phyloP scores from a whole-genome alignment of 2,113 vertebrate species.

The Amia ocellicauda region DNA sequence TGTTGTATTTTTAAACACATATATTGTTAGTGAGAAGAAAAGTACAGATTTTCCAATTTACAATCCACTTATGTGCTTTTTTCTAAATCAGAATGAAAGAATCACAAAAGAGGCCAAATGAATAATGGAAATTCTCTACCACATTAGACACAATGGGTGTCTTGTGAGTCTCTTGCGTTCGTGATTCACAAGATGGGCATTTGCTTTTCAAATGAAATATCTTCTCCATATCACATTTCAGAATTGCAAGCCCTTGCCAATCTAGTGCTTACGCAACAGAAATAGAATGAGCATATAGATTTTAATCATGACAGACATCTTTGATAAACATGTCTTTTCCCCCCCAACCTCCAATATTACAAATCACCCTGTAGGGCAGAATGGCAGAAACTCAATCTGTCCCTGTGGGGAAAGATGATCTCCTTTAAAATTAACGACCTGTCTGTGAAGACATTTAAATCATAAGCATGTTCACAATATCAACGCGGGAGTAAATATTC shows the following conservation, averaged over 20 bases:
- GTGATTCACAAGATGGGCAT: background rate
- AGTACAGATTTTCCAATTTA: too few species aligned
- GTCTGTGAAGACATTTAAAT: background rate
- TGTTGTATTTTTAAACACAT: too few species aligned
- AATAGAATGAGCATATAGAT: slow-evolving; percentile 22
- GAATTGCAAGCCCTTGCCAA: slow-evolving; percentile 34
- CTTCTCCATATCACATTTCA: slow-evolving; percentile 15
- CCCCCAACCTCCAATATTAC: background rate
- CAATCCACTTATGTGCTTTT: too few species aligned
- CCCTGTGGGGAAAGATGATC: background rate
- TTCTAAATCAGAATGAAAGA: too few species aligned
- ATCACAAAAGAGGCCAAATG: too few species aligned
- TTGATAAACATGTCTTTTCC: slow-evolving; percentile 3
- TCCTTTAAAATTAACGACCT: slow-evolving; percentile 1
- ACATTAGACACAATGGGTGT: too few species aligned
- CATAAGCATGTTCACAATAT: background rate
- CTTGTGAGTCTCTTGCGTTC: too few species aligned
- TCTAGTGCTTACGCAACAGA: slow-evolving; percentile 7
- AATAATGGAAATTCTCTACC: too few species aligned
- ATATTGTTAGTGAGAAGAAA: too few species aligned
- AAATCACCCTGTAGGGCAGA: background rate
- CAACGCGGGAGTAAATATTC: background rate
- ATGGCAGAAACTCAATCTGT: slow-evolving; percentile 1
- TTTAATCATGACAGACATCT: slow-evolving; percentile 26
- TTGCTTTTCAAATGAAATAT: slow-evolving; percentile 24